Conservation (phyloP, 1,140 invertebrate genomes). For the Zaprionus inermis region DNA sequence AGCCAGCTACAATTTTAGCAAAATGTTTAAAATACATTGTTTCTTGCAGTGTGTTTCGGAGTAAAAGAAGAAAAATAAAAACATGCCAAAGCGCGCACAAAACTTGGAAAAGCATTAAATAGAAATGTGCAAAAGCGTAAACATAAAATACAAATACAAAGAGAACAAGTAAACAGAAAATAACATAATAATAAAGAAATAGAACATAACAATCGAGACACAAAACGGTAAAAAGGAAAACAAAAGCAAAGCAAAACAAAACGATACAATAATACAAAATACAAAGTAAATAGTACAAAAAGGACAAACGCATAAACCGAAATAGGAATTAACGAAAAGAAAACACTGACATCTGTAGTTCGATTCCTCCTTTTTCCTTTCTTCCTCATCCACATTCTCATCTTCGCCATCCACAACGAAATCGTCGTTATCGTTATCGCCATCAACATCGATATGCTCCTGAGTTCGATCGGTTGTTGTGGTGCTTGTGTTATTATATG, state of each 20-base stretch:
- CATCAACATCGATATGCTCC: constrained; percentile 7
- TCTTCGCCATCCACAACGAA: constrained; percentile 31
- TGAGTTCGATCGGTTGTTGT: too few relatives aligned
- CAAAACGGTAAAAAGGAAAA: too few relatives aligned
- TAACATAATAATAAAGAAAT: constrained; percentile 22
- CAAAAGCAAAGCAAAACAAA: not conserved
- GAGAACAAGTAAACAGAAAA: constrained; percentile 4
- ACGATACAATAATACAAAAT: constrained; percentile 8
- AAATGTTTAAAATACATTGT: not conserved
- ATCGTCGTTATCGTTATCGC: constrained; percentile 12
- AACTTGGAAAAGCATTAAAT: constrained; percentile 14
- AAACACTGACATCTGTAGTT: constrained; percentile 67
- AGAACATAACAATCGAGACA: not conserved
- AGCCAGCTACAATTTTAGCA: not conserved
- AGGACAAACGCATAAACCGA: constrained; percentile 11
- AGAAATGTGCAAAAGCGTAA: not conserved
- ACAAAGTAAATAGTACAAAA: constrained; percentile 16
- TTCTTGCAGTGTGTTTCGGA: constrained; percentile 10
- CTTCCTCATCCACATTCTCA: constrained; percentile 41
- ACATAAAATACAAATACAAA: not conserved
- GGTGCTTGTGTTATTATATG: too few relatives aligned
- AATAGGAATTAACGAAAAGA: constrained; percentile 25
- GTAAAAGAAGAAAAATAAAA: constrained; percentile 10
- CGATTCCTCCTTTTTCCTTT: constrained; percentile 36
- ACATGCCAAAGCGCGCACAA: constrained; percentile 2